These are phyloP conservation scores for Pogonocherus hispidulus DNA, from an alignment of 2,888 invertebrate genomes.

Conservation along the genomic window DNA sequence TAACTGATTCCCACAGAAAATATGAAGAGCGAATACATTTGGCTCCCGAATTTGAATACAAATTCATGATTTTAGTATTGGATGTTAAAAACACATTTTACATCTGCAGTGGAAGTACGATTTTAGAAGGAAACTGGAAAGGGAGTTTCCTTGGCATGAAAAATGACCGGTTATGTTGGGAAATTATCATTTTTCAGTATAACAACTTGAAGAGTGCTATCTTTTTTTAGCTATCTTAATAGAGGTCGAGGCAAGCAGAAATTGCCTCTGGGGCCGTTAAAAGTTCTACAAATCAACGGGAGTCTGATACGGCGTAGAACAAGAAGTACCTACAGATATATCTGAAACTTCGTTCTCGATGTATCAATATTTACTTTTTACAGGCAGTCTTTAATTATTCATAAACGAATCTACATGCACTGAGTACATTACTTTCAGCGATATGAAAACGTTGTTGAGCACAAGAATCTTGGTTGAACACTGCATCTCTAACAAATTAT, in stretches of 20 bases:
- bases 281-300: conserved; percentile 5
- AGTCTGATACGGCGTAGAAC: neutral
- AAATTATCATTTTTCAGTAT: conserved; percentile 14
- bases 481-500: too few relatives aligned
- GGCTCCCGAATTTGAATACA: too few relatives aligned
- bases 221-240: conserved; percentile 12
- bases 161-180: conserved; percentile 1
- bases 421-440: too few relatives aligned
- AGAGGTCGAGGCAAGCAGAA: neutral
- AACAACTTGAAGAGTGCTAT: neutral
- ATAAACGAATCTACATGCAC: too few relatives aligned
- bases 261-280: conserved; percentile 5
- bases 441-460: too few relatives aligned
- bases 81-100: too few relatives aligned
- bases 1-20: too few relatives aligned
- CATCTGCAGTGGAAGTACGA: neutral
- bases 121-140: conserved; percentile 5
- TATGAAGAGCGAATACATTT: too few relatives aligned
- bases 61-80: too few relatives aligned
- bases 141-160: neutral
- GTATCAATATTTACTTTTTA: too few relatives aligned
- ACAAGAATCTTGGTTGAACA: too few relatives aligned
- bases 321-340: neutral
- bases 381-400: too few relatives aligned
- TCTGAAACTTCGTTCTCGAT: neutral